A percentile compares a stretch with the other conserved stretches of the same genome.
Evolutionary conservation across 2,888 invertebrate species (phyloP).

Genomic region (Nudaria mundana): DNA sequence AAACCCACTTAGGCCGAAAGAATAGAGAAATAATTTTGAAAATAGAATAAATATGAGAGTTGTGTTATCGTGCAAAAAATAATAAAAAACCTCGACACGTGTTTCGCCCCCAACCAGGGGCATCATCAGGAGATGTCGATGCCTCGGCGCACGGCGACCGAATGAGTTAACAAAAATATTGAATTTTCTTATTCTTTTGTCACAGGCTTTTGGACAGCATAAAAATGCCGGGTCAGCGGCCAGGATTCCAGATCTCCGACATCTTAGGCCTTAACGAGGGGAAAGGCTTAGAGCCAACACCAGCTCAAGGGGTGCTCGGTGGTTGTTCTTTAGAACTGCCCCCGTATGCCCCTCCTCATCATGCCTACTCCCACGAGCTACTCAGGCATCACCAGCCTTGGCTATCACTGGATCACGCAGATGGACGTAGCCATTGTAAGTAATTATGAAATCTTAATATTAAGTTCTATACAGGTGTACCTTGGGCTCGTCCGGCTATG

Average conservation of each 20-base stretch:
- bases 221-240: conserved; percentile 89
- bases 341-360: conserved; percentile 63
- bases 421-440: conserved; percentile 37
- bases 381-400: conserved; percentile 72
- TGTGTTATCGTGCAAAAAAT: no score
- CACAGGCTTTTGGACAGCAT: conserved; percentile 89
- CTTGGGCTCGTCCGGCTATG: no score
- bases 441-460: not conserved
- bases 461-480: no score
- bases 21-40: no score
- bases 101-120: no score
- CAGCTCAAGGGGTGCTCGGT: conserved; percentile 48
- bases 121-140: no score
- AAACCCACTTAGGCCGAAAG: no score
- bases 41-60: no score
- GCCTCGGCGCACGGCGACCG: no score
- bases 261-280: conserved; percentile 93
- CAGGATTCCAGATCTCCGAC: conserved; percentile 96
- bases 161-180: no score
- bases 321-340: conserved; percentile 61
- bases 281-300: conserved; percentile 63
- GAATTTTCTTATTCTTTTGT: no score
- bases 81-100: no score
- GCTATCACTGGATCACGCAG: conserved; percentile 70
- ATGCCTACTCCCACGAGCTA: conserved; percentile 66